Percentiles rank a stretch among this genome's conserved stretches.
Conservation (phyloP, 64 coral and sea anemone species). For the Dendrophyllia cribrosa region DNA sequence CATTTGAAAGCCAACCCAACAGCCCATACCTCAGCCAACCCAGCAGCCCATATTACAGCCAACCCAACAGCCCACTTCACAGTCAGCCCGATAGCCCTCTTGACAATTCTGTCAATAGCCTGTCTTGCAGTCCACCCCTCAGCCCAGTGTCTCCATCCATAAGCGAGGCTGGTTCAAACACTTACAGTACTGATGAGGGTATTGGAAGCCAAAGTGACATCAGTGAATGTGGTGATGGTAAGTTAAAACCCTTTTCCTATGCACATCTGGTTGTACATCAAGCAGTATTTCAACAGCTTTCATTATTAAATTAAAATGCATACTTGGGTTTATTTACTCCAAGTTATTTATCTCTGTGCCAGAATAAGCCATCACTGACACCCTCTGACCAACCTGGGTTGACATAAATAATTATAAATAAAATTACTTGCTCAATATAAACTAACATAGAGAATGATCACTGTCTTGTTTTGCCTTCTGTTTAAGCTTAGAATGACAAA, state of each 20-base stretch:
- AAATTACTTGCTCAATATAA: too few species aligned
- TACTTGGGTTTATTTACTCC: too few species aligned
- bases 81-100: neutral
- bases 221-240: slow-evolving; percentile 30
- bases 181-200: neutral
- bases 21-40: neutral
- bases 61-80: neutral
- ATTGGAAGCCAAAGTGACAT: slow-evolving; percentile 36
- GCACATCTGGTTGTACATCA: too few species aligned
- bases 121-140: neutral
- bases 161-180: slow-evolving; percentile 11
- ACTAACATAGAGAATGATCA: too few species aligned
- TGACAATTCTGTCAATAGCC: neutral
- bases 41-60: neutral
- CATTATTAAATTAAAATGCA: too few species aligned
- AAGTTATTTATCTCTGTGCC: too few species aligned
- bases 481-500: too few species aligned
- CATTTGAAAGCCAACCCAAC: neutral
- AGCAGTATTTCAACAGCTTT: too few species aligned
- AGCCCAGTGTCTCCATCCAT: neutral
- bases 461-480: too few species aligned
- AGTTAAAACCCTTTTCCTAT: neutral
- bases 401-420: too few species aligned
- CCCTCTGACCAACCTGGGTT: too few species aligned
- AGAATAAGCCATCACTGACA: too few species aligned